Evolutionary conservation across 1,140 invertebrate species (phyloP), one percentile per base, ranked within the genome.

Genomic region (Coptotermes formosanus): DNA sequence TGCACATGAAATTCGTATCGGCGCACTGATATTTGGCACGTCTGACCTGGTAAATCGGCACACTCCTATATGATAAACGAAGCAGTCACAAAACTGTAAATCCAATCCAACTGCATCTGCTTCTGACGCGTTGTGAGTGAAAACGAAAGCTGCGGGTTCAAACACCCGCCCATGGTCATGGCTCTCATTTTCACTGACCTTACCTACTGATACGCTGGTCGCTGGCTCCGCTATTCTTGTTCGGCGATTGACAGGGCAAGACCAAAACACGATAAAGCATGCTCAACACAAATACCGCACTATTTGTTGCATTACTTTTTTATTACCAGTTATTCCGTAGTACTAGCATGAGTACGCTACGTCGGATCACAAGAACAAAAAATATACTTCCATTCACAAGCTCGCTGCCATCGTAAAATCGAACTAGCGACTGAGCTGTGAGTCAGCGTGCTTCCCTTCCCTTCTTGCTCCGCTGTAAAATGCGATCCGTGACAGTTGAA

Each of bases 331-430:
- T 86, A 84, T 75, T 75, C 69, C 83, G 83, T 86, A 86, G 86
- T 86, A 86, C 86, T 86, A 86, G 82, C 38, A 86, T 8, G 45
- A 75, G 48, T 86, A 86, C 59, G 83, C 82, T n/a, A 32, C 19
- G 45, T 52, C 86, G 48, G 48, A 6, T 4, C 52, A 75, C 52
- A 75, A 86, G 86, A 84, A 84, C 86, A 86, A 86, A 86, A 86
- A 69, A 44, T 48, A 23, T 32, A 45, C 32, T 82, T 55, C 86
- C 86, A 86, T 86, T 86, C 86, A 86, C 86, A 86, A 86, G 75
- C 81, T 19, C 82, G n/a, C 75, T 86, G 82, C 48, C 82, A 86
- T 83, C 85, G 82, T 84, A 86, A 86, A 86, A 86, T 86, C 86
- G 86, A 86, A 82, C 86, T 84, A 83, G 82, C 30, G 82, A 55